Base-by-base conservation (phyloP, 2,797 vertebrate species). In the Orientallactaga sibirica region DNA sequence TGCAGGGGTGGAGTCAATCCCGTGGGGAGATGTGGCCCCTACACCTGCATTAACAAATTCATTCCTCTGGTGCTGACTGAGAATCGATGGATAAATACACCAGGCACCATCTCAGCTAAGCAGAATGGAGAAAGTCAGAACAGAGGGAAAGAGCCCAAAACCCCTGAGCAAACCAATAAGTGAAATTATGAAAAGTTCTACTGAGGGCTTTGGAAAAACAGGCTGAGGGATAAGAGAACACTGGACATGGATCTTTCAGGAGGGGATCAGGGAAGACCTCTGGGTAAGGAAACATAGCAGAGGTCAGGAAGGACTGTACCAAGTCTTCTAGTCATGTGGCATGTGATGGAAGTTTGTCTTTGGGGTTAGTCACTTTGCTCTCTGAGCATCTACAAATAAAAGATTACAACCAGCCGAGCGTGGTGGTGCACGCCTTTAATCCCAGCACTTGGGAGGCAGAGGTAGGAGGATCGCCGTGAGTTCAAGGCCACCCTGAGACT, bases 371-470 rank as follows among this genome's bases (percentile, higher is more conserved):
- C 7, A 6, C 24, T 92, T 81, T 52, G 7, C 43, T 71, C 48
- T 22, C 82, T 73, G 55, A 93, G 75, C 20, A 3, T 22, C n/a
- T 86, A 43, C 27, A 90, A 90, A 48, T 74, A 88, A 68, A 78
- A 58, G 4, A 68, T 70, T 41, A 18, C 41, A n/a, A 68, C 4
- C 25, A 27, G n/a, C n/a, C n/a, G n/a, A n/a, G n/a, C n/a, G n/a
- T n/a, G n/a, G n/a, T n/a, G n/a, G n/a, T n/a, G n/a, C n/a, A n/a
- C n/a, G n/a, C n/a, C n/a, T n/a, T n/a, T n/a, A n/a, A n/a, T n/a
- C n/a, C n/a, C n/a, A n/a, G n/a, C n/a, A n/a, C n/a, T n/a, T n/a
- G n/a, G n/a, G n/a, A n/a, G n/a, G n/a, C n/a, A n/a, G n/a, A n/a
- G n/a, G n/a, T n/a, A n/a, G n/a, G n/a, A n/a, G n/a, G n/a, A n/a